Conservation (phyloP, 1,140 invertebrate species). For the Calliopsis andreniformis region DNA sequence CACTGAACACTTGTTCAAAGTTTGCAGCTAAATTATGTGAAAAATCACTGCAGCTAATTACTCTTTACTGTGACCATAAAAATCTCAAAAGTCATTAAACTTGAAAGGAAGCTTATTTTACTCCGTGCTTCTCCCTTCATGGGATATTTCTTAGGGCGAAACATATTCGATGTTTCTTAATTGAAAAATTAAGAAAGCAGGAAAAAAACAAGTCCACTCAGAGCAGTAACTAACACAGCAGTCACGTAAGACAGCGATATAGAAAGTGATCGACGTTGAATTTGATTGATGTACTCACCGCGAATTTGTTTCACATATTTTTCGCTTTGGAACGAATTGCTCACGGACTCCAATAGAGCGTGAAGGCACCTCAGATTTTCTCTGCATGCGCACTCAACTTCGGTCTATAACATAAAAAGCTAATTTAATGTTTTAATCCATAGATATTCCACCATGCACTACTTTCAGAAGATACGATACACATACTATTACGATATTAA, state of each 20-base stretch:
- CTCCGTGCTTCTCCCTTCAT: not conserved
- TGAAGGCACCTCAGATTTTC: constrained; percentile 88
- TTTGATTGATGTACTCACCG: constrained; percentile 74
- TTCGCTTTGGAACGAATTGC: constrained; percentile 73
- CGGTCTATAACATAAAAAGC: constrained; percentile 84
- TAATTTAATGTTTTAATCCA: not conserved
- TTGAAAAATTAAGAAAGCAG: constrained; percentile 55
- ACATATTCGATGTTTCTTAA: not conserved
- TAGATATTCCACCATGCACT: too few species aligned
- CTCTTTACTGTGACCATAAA: too few species aligned
- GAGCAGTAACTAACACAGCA: constrained; percentile 63
- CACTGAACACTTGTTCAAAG: too few species aligned
- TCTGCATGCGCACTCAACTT: constrained; percentile 88
- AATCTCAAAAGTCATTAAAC: too few species aligned
- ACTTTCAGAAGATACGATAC: not conserved
- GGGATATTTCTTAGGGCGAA: not conserved
- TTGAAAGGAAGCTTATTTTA: not conserved
- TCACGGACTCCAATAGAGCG: constrained; percentile 81
- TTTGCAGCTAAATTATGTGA: too few species aligned
- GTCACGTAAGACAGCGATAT: constrained; percentile 56
- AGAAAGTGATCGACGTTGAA: constrained; percentile 32
- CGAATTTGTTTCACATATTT: constrained; percentile 79
- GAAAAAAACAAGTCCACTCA: constrained; percentile 62
- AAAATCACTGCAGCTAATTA: too few species aligned
- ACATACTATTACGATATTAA: not conserved